These are phyloP conservation scores for Lithodes maja DNA, from an alignment of 2,888 invertebrate species.

Conservation along the genomic window DNA sequence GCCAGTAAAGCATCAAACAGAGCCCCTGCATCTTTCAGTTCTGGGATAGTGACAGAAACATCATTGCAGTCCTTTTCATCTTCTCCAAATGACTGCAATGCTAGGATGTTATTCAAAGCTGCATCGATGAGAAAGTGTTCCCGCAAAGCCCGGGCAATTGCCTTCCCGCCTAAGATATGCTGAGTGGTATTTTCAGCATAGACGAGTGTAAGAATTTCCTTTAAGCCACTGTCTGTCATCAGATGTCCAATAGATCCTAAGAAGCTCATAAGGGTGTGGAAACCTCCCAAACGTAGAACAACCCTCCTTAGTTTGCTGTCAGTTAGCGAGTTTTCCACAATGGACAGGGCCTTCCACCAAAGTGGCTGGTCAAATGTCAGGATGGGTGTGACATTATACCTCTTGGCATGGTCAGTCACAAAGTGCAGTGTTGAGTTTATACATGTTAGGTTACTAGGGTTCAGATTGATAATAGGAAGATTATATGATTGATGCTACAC, in stretches of 20 bases:
- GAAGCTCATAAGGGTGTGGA: conserved; percentile 4
- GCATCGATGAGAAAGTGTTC: conserved; percentile 1
- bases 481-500: conserved; percentile 1
- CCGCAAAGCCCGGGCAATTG: background rate
- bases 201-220: background rate
- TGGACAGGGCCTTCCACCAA: too few species aligned
- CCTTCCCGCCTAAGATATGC: background rate
- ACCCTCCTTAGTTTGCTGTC: conserved; percentile 1
- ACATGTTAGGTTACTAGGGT: background rate
- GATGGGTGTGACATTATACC: too few species aligned
- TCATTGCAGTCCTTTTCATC: background rate
- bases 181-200: conserved; percentile 4
- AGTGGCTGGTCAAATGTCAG: too few species aligned
- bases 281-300: background rate
- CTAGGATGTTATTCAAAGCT: conserved; percentile 1
- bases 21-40: background rate
- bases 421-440: background rate
- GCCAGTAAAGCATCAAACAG: conserved; percentile 1
- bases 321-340: background rate
- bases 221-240: conserved; percentile 4
- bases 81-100: background rate
- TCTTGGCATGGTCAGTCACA: too few species aligned
- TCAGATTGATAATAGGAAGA: background rate
- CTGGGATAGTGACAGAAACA: background rate
- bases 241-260: background rate